These are phyloP conservation scores for Passer domesticus DNA, from an alignment of 2,113 vertebrate species.

Conservation along the genomic window DNA sequence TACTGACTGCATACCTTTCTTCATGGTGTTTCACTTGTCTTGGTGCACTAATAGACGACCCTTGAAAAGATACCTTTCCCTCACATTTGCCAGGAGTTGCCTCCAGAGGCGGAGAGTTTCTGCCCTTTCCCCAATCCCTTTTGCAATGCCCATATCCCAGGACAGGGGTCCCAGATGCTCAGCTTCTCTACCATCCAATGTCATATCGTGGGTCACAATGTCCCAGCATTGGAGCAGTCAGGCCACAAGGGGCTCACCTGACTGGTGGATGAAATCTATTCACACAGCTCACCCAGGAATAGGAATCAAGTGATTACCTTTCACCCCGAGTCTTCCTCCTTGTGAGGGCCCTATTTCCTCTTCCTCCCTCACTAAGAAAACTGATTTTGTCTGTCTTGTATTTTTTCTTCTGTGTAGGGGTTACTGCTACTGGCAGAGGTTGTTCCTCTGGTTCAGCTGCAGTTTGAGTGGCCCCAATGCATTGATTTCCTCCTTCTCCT, in stretches of 20 bases:
- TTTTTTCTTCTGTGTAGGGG: neutral
- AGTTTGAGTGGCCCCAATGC: neutral
- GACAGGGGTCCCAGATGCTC: neutral
- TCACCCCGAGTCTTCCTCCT: neutral
- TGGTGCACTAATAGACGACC: neutral
- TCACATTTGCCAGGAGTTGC: neutral
- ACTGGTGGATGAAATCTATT: neutral
- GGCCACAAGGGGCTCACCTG: neutral
- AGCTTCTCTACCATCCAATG: neutral
- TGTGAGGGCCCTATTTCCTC: neutral
- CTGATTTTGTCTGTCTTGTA: neutral
- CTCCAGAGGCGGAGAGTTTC: neutral
- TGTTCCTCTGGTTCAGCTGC: neutral
- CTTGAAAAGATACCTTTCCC: neutral
- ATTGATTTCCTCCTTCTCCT: neutral
- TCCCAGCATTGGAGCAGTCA: neutral
- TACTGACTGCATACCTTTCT: neutral
- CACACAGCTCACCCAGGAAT: neutral
- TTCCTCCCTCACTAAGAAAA: neutral
- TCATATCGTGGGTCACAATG: accelerated
- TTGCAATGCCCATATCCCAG: neutral
- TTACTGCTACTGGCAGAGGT: neutral
- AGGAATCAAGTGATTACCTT: neutral
- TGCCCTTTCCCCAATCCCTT: neutral
- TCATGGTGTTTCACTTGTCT: neutral